phyloP scores from a whole-genome alignment of 2,888 invertebrate species.

The Patella caerulea region DNA sequence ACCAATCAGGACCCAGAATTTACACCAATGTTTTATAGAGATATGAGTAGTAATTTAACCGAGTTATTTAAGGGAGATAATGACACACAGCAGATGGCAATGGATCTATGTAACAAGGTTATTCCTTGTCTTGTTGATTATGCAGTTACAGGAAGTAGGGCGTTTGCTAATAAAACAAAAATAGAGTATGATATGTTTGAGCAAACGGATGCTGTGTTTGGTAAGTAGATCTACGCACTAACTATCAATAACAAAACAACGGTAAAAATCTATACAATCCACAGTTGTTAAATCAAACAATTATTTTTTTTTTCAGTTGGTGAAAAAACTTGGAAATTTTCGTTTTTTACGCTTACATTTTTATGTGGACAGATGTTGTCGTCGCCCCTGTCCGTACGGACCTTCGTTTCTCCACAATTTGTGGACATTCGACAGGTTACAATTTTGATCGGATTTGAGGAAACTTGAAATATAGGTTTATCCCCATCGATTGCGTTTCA shows the following conservation, averaged over 20 bases:
- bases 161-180: not conserved
- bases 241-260: not conserved
- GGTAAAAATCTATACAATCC: too few relatives aligned
- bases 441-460: too few relatives aligned
- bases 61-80: not conserved
- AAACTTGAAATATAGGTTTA: too few relatives aligned
- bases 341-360: too few relatives aligned
- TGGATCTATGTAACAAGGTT: not conserved
- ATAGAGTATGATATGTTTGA: not conserved
- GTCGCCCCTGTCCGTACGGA: too few relatives aligned
- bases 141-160: not conserved
- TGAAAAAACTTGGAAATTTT: too few relatives aligned
- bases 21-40: slow-evolving; percentile 19
- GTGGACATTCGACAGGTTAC: too few relatives aligned
- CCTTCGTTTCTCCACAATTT: too few relatives aligned
- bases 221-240: not conserved
- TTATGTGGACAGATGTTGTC: too few relatives aligned
- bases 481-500: too few relatives aligned
- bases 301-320: too few relatives aligned
- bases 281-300: too few relatives aligned
- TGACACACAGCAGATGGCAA: not conserved
- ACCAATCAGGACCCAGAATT: slow-evolving; percentile 22
- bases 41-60: slow-evolving; percentile 1
- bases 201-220: not conserved
- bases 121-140: slow-evolving; percentile 16